These are phyloP conservation scores for Antennarius maculatus DNA, from an alignment of 2,797 vertebrate genomes.

Conservation along the genomic window DNA sequence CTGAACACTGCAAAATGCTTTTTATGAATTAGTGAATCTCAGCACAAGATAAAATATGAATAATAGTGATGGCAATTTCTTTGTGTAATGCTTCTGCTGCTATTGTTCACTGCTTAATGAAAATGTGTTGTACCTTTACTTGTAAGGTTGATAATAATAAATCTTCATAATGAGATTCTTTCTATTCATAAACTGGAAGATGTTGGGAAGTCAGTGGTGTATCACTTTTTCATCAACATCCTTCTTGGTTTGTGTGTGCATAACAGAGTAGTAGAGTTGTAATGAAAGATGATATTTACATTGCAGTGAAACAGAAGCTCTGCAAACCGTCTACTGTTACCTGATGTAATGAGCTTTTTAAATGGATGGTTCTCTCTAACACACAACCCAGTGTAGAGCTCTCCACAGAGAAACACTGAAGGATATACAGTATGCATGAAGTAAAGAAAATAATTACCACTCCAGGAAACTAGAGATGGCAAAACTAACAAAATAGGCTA, in stretches of 20 bases:
- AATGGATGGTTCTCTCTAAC: conserved; percentile 75
- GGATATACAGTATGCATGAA: conserved; percentile 2
- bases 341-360: conserved; percentile 77
- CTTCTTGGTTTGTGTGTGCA: conserved; percentile 16
- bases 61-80: neutral
- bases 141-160: neutral
- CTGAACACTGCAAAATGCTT: conserved; percentile 1
- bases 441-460: conserved; percentile 7
- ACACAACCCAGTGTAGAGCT: conserved; percentile 21
- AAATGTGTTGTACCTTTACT: neutral
- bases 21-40: conserved; percentile 32
- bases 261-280: conserved; percentile 3
- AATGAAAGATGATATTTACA: conserved; percentile 53
- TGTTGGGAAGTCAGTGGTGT: conserved; percentile 6
- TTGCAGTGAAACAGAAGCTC: conserved; percentile 26
- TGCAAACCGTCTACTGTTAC: conserved; percentile 36
- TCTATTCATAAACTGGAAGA: conserved; percentile 14
- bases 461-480: neutral
- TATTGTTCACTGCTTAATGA: conserved; percentile 6
- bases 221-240: conserved; percentile 8
- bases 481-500: neutral
- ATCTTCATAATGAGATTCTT: neutral
- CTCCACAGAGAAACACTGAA: conserved; percentile 3
- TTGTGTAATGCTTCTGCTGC: neutral
- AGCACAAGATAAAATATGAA: conserved; percentile 1